Percentiles rank a stretch among this genome's conserved stretches.
phyloP scores from a whole-genome alignment of 2,113 vertebrate genomes.

The Sphyrna mokarran region DNA sequence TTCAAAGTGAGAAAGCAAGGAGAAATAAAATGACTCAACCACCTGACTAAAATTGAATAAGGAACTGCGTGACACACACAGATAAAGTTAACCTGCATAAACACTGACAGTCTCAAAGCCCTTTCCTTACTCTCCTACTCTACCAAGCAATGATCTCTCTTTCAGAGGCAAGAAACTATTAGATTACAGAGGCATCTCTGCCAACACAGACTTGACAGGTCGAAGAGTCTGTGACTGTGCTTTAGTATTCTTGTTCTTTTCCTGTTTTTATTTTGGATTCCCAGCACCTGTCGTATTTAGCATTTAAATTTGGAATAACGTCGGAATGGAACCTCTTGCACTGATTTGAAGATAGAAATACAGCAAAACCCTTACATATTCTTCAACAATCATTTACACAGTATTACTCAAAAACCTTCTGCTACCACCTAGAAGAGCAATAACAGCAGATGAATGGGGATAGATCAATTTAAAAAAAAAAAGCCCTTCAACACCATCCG shows the following conservation, averaged over 20 bases:
- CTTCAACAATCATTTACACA: too few species aligned
- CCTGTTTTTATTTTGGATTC: background rate
- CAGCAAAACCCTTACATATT: background rate
- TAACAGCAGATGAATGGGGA: background rate
- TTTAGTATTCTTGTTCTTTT: background rate
- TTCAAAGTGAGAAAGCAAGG: slow-evolving; percentile 32
- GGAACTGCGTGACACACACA: too few species aligned
- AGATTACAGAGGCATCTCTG: too few species aligned
- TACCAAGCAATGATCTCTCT: too few species aligned
- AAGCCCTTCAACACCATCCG: background rate
- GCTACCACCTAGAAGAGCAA: too few species aligned
- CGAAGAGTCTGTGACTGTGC: too few species aligned
- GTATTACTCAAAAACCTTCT: too few species aligned
- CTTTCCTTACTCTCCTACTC: background rate
- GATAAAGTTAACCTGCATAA: background rate
- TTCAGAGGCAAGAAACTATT: background rate
- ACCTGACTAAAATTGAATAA: background rate
- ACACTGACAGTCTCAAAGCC: background rate
- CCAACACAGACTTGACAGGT: too few species aligned
- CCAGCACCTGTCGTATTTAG: background rate
- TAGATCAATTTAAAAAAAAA: too few species aligned
- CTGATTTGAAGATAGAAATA: background rate
- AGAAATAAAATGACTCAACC: slow-evolving; percentile 15
- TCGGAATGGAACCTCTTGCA: background rate
- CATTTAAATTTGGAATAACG: background rate